Base-by-base conservation (phyloP, 1,140 invertebrate genomes). In the Dryas iulia region DNA sequence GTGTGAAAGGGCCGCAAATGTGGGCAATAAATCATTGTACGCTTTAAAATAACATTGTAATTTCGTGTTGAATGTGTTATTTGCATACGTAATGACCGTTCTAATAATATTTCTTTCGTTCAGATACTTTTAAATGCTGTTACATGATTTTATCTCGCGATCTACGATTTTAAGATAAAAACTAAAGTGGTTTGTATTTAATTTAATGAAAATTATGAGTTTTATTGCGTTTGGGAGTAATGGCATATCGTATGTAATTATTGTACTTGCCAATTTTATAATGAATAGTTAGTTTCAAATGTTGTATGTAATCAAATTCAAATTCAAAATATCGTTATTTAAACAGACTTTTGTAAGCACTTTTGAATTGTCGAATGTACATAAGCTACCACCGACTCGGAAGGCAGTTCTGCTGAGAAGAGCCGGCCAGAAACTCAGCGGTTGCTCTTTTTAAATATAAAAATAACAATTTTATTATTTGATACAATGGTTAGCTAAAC, bases 1-100 rank as follows among this genome's bases (percentile, higher is more conserved):
- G 10, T 25, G 69, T 76, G 52, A 78, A 83, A 86, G 83, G 78
- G 83, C 83, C 77, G 69, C 76, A 76, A 80, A 79, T 81, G 74
- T 31, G 21, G 18, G 58, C 61, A 57, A 83, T 84, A 71, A 77
- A 84, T 88, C 81, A 80, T 79, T 35, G 24, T 65, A 65, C 69
- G 64, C 72, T 57, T 77, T 70, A 26, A 31, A 62, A 26, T 12
- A 63, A 69, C 67, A 64, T 31, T 26, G 61, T 21, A 54, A 54
- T 56, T 63, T 62, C 23, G 7, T 62, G 61, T 63, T 63, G 14
- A 63, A 54, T 18, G 35, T 12, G 28, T 63, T 26, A 56, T 63
- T 63, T 56, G 26, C 52, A 62, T 62, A 28, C 12, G 35, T 26
- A 53, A 62, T 53, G 53, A 26, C 6, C 3, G 1, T 47, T 21